Evolutionary conservation across 2,113 vertebrate genomes (phyloP).

Genomic region (Oncorhynchus masou): DNA sequence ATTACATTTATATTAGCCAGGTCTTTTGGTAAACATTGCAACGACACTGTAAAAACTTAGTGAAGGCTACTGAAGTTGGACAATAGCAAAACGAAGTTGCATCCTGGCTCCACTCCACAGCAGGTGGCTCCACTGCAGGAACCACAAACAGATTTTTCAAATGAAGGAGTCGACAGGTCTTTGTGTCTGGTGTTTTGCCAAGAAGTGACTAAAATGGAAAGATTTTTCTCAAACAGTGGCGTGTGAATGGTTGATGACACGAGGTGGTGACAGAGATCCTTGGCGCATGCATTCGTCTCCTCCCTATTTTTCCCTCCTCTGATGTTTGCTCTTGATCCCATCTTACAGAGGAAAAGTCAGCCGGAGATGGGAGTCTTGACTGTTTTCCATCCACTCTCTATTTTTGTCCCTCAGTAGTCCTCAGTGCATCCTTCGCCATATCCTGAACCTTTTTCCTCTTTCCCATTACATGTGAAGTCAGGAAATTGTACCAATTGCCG

Average conservation of each 20-base stretch:
- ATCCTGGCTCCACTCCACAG: too few relatives aligned
- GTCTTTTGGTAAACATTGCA: too few relatives aligned
- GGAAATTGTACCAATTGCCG: constrained; percentile 35
- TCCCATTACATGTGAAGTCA: constrained; percentile 32
- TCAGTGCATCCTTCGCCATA: constrained; percentile 29
- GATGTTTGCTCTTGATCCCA: constrained; percentile 36
- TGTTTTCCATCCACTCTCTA: constrained; percentile 28
- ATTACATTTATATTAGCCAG: too few relatives aligned
- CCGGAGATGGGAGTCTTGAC: background rate
- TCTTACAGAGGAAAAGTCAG: constrained; percentile 25
- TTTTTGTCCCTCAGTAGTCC: constrained; percentile 35
- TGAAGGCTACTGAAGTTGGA: too few relatives aligned
- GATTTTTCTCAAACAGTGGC: constrained; percentile 19
- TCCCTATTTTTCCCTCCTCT: constrained; percentile 18
- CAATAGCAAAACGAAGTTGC: too few relatives aligned
- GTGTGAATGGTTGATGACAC: constrained; percentile 42
- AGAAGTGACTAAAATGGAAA: constrained; percentile 21
- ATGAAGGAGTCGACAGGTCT: constrained; percentile 10
- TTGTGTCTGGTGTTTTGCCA: background rate
- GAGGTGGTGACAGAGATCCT: constrained; percentile 32
- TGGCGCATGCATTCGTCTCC: constrained; percentile 23
- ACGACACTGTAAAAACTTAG: too few relatives aligned
- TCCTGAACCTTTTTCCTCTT: constrained; percentile 43
- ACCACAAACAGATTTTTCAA: constrained; percentile 8
- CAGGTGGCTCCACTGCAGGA: too few relatives aligned